Evolutionary conservation across 2,888 invertebrate species (phyloP), one percentile per base, ranked within the genome.

Genomic region (Lasioglossum zephyrum): DNA sequence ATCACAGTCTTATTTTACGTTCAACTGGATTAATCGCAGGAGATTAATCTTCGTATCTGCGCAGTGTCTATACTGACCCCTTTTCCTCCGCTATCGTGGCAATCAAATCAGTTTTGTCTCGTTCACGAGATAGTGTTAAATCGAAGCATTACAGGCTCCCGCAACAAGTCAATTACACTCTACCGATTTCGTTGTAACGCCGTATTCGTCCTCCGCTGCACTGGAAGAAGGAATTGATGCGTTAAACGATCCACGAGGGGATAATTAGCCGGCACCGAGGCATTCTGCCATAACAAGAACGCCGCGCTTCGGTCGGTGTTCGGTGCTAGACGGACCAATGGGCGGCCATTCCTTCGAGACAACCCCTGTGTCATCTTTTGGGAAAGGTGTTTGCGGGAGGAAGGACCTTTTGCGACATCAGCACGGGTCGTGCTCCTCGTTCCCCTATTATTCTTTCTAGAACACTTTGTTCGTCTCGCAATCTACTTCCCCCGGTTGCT

Each of bases 251-350:
- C 87, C 81, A 75, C 90, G 85, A 88, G 88, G 89, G 89, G 91
- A 89, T 90, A 89, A 92, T 92, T 91, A 92, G 89, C 85, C 87
- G 84, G 85, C 89, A 86, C 87, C 88, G 84, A 79, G 87, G 78
- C 79, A 86, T 82, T 84, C 87, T 86, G 70, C 75, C 81, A 60
- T 77, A 72, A 82, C 57, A 78, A 73, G 80, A 72, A 80, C 60
- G 0, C 77, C 73, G 84, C 76, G 9, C 74, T 44, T 44, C 69
- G 84, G 53, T 8, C 74, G 81, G 57, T 36, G 79, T 78, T 73
- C 74, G 36, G 39, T 69, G 31, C 76, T 70, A 83, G 76, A 72
- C 70, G 77, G 69, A 83, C 86, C 83, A 83, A 86, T 87, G 74
- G 11, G 41, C 79, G 70, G 75, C 80, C 77, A 60, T 75, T 75